These are phyloP conservation scores for Typhlichthys subterraneus DNA, from an alignment of 2,797 vertebrate species.

Conservation along the genomic window DNA sequence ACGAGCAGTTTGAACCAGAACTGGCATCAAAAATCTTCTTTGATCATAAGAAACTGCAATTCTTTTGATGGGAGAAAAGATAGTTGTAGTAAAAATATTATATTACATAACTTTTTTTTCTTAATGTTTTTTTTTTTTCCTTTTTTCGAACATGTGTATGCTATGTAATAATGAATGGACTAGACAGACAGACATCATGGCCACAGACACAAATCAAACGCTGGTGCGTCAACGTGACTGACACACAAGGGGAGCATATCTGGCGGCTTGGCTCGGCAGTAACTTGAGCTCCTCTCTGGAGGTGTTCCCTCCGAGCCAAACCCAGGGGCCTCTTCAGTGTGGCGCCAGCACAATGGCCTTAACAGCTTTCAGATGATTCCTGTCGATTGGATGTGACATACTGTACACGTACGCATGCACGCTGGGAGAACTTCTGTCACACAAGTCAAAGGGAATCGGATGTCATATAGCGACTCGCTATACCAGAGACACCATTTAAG, in stretches of 20 bases:
- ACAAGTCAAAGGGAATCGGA: slow-evolving; percentile 7
- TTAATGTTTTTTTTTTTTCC: no score
- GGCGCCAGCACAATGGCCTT: not conserved
- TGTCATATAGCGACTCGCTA: not conserved
- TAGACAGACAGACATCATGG: not conserved
- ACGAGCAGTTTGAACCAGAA: no score
- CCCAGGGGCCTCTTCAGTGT: slow-evolving; percentile 1
- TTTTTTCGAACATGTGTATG: no score
- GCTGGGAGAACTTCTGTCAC: slow-evolving; percentile 24
- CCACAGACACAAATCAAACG: not conserved
- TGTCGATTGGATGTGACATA: slow-evolving; percentile 10
- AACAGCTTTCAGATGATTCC: slow-evolving; percentile 9
- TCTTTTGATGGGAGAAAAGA: no score
- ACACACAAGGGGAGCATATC: not conserved
- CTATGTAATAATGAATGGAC: not conserved
- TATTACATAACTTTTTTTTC: no score
- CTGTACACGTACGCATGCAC: not conserved
- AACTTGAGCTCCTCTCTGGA: not conserved
- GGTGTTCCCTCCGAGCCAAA: not conserved
- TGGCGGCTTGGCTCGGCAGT: not conserved
- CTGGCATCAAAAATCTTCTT: no score
- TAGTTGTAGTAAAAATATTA: no score
- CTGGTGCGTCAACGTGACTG: no score
- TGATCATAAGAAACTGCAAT: no score
- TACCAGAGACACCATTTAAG: no score